A percentile compares a stretch with the other conserved stretches of the same genome.
These are phyloP conservation scores for Trachelus tabidus DNA, from an alignment of 2,888 invertebrate species.

Conservation along the genomic window DNA sequence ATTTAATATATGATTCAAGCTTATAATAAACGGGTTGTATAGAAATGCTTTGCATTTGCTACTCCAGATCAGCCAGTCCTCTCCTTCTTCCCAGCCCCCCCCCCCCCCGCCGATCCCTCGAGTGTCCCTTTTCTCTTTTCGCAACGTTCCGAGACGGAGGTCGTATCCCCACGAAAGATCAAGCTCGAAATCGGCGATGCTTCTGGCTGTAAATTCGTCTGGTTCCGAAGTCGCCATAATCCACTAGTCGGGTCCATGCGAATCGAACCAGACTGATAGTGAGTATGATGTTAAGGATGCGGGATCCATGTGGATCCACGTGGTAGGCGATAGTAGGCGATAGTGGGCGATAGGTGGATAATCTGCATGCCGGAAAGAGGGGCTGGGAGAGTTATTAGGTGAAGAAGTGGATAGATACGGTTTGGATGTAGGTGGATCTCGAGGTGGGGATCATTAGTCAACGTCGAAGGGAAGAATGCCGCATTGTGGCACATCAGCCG, in stretches of 20 bases:
- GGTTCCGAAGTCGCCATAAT: too few species aligned
- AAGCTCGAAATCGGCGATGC: too few species aligned
- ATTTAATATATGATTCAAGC: slow-evolving; percentile 63
- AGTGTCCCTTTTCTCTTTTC: too few species aligned
- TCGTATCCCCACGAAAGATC: too few species aligned
- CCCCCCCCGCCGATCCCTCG: not conserved
- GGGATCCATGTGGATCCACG: not conserved
- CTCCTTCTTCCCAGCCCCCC: not conserved
- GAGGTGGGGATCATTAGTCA: slow-evolving; percentile 50
- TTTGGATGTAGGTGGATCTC: slow-evolving; percentile 30
- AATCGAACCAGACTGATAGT: not conserved
- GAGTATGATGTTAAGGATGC: not conserved
- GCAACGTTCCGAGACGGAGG: too few species aligned
- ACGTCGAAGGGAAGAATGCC: slow-evolving; percentile 53
- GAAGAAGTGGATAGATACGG: slow-evolving; percentile 17
- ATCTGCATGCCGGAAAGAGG: not conserved
- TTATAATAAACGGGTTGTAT: slow-evolving; percentile 63
- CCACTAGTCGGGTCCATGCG: not conserved
- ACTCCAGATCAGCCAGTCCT: not conserved
- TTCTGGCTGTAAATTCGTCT: too few species aligned
- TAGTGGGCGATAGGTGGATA: not conserved
- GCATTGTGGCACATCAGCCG: slow-evolving; percentile 43
- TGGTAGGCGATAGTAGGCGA: too few species aligned
- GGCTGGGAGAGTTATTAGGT: slow-evolving; percentile 13
- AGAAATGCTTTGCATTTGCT: slow-evolving; percentile 32